Conservation (phyloP, 2,888 invertebrate genomes). For the Yponomeuta evonymella region DNA sequence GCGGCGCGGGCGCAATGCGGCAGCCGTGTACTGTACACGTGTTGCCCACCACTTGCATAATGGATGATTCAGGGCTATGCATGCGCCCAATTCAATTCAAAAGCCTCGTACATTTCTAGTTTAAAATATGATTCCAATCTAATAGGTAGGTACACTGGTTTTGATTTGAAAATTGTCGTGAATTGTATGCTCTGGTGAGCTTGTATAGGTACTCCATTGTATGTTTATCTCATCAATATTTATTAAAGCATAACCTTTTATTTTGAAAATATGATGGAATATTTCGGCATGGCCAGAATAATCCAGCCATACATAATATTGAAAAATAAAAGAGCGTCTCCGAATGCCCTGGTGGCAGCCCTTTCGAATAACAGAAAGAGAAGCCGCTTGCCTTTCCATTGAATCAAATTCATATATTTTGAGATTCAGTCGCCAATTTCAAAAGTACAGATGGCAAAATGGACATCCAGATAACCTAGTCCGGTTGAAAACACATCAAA, state of each 20-base stretch:
- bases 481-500: no score
- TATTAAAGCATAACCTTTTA: conserved; percentile 27
- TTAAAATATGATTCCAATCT: background rate
- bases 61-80: conserved; percentile 53
- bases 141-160: background rate
- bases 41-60: conserved; percentile 64
- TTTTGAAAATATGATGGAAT: conserved; percentile 50
- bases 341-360: conserved; percentile 70
- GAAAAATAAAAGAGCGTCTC: conserved; percentile 46
- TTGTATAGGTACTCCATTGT: background rate
- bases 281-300: conserved; percentile 48
- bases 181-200: background rate
- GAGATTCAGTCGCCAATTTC: conserved; percentile 76
- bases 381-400: conserved; percentile 75
- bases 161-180: background rate
- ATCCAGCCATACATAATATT: conserved; percentile 60
- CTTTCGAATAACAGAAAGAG: conserved; percentile 67
- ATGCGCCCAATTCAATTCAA: conserved; percentile 1
- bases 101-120: background rate
- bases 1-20: conserved; percentile 32
- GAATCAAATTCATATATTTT: conserved; percentile 77
- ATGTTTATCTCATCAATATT: conserved; percentile 24
- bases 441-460: conserved; percentile 58
- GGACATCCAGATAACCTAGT: conserved; percentile 19
- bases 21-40: conserved; percentile 45